These are phyloP conservation scores for Hemicordylus capensis DNA, from an alignment of 2,113 vertebrate genomes.

Conservation along the genomic window DNA sequence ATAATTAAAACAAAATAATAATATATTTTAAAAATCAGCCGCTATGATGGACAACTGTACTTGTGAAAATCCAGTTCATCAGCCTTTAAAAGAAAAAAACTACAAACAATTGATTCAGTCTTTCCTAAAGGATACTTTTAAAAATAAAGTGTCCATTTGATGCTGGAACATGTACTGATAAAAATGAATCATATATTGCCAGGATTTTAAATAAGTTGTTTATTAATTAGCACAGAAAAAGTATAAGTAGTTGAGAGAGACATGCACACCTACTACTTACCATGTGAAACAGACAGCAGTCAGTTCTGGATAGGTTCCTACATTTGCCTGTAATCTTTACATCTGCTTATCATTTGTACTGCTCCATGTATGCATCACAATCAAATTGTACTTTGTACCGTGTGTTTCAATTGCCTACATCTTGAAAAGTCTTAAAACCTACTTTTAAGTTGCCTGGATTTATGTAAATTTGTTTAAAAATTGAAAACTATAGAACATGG, in stretches of 20 bases:
- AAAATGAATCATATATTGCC: background rate
- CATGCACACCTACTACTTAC: background rate
- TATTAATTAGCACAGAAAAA: background rate
- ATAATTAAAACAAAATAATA: no score
- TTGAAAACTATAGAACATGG: background rate
- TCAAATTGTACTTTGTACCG: background rate
- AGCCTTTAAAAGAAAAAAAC: no score
- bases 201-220: background rate
- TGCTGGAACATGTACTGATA: no score
- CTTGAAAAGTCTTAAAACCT: background rate
- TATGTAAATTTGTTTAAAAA: background rate
- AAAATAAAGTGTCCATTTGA: no score
- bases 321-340: background rate
- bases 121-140: no score
- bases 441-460: background rate
- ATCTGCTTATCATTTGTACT: background rate
- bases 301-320: background rate
- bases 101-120: no score
- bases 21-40: no score
- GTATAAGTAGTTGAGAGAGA: background rate
- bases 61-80: no score
- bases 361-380: background rate
- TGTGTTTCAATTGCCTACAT: background rate
- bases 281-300: background rate
- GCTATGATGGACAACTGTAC: no score